phyloP scores from a whole-genome alignment of 2,888 invertebrate genomes.

The Acleris cristana region DNA sequence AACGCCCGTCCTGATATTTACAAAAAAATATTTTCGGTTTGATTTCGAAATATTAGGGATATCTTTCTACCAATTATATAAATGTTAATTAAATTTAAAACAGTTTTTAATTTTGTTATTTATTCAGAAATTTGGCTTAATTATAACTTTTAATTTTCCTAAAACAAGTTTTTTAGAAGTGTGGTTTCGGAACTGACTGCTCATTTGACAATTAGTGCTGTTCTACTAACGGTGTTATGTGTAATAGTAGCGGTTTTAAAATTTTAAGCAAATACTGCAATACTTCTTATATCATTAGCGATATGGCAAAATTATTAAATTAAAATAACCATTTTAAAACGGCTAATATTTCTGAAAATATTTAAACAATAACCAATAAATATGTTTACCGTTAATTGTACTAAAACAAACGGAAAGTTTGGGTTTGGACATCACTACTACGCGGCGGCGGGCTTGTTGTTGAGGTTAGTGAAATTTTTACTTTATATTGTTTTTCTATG shows the following conservation, averaged over 20 bases:
- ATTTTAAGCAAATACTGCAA: too few species aligned
- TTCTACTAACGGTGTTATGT: too few species aligned
- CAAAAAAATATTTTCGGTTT: conserved; percentile 12
- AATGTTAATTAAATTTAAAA: too few species aligned
- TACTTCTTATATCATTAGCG: too few species aligned
- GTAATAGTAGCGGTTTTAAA: too few species aligned
- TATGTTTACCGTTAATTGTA: background rate
- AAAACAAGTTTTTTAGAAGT: too few species aligned
- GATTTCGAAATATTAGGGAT: background rate
- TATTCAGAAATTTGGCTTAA: too few species aligned
- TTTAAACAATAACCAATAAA: background rate
- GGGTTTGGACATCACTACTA: conserved; percentile 55
- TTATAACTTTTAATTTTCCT: too few species aligned
- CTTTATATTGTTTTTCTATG: conserved; percentile 57
- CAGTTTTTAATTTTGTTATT: too few species aligned
- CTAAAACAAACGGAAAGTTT: conserved; percentile 23
- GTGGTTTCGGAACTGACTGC: too few species aligned
- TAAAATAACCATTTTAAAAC: background rate
- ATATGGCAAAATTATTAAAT: too few species aligned
- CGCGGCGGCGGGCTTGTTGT: conserved; percentile 68
- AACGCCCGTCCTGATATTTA: conserved; percentile 32
- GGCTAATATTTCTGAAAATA: background rate
- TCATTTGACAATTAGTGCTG: too few species aligned
- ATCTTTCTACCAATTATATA: background rate
- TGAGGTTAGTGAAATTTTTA: conserved; percentile 74